phyloP scores from a whole-genome alignment of 2,113 vertebrate species.

The Martes martes region DNA sequence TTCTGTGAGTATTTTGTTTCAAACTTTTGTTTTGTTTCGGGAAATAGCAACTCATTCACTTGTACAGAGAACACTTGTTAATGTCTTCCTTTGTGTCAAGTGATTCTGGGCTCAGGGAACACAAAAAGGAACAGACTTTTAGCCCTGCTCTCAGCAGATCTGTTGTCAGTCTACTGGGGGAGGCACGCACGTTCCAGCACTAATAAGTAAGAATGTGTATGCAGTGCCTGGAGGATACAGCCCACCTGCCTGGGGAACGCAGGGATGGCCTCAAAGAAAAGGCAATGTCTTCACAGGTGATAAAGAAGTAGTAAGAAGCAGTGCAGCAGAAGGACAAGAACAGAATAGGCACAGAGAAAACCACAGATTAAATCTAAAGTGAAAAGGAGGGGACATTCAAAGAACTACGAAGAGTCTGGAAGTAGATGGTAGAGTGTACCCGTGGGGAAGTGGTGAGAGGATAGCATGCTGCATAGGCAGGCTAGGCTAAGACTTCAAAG shows the following conservation, averaged over 20 bases:
- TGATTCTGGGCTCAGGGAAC: neutral
- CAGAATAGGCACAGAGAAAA: neutral
- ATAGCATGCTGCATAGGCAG: neutral
- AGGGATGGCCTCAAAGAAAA: neutral
- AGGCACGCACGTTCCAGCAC: neutral
- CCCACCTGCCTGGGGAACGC: neutral
- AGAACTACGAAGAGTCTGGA: neutral
- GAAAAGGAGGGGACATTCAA: neutral
- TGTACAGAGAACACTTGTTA: neutral
- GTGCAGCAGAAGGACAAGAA: neutral
- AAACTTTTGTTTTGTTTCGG: neutral
- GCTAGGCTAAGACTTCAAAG: neutral
- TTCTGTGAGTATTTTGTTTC: neutral
- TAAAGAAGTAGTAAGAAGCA: neutral
- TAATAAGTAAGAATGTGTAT: neutral
- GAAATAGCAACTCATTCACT: neutral
- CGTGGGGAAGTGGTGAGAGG: neutral
- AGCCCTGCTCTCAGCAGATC: neutral
- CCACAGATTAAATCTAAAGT: neutral
- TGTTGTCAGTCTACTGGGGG: neutral
- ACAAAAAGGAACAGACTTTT: neutral
- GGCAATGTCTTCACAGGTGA: neutral
- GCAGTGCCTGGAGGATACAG: neutral
- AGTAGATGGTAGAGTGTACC: neutral
- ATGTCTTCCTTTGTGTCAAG: neutral